These are phyloP conservation scores for Narcine bancroftii DNA, from an alignment of 2,113 vertebrate genomes.

Conservation along the genomic window DNA sequence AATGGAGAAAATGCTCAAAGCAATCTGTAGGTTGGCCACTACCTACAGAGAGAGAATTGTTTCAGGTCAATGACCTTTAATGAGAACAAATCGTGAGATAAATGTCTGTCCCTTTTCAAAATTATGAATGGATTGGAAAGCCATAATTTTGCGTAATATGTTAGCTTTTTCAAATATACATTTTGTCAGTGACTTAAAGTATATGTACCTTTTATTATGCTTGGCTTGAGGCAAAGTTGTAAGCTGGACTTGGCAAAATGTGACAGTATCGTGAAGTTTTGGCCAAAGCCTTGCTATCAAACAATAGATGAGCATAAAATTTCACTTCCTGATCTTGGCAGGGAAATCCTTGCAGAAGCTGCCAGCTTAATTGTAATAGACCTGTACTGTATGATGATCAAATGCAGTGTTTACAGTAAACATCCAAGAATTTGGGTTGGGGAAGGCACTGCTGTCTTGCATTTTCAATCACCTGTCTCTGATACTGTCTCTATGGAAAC, in stretches of 20 bases:
- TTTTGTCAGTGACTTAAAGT: background rate
- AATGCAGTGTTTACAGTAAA: background rate
- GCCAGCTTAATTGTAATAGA: background rate
- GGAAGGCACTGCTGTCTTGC: too few relatives aligned
- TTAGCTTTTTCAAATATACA: background rate
- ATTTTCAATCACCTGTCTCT: too few relatives aligned
- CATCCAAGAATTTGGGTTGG: background rate
- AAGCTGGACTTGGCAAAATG: background rate
- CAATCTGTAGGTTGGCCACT: too few relatives aligned
- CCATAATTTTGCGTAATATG: background rate
- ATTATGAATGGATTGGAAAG: background rate
- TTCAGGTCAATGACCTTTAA: too few relatives aligned
- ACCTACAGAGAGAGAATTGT: too few relatives aligned
- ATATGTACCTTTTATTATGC: too few relatives aligned
- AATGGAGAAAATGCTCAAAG: too few relatives aligned
- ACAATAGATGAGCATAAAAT: background rate
- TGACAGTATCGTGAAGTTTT: background rate
- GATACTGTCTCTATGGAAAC: too few relatives aligned
- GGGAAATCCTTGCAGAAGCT: background rate
- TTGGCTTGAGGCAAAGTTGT: background rate
- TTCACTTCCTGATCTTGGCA: conserved; percentile 4
- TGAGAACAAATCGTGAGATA: background rate
- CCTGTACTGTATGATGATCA: background rate
- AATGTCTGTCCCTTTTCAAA: background rate
- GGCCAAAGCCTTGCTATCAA: background rate